Conservation (phyloP, 2,797 vertebrate species). For the Chelon labrosus region DNA sequence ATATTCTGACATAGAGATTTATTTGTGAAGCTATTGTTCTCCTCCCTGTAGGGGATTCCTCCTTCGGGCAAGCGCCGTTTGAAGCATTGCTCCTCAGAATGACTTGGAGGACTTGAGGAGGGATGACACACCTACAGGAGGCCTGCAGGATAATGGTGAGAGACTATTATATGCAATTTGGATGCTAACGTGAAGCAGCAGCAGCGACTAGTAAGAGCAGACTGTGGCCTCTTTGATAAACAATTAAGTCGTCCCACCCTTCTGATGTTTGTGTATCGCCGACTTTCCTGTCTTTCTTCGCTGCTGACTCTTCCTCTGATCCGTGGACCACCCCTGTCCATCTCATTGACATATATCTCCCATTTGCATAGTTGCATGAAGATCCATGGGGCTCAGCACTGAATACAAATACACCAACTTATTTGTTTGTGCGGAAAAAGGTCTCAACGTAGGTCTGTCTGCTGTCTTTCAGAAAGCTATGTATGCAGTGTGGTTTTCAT, state of each 20-base stretch:
- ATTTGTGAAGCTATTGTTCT: constrained; percentile 77
- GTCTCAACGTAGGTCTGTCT: constrained; percentile 11
- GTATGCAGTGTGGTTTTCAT: constrained; percentile 38
- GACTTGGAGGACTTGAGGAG: constrained; percentile 49
- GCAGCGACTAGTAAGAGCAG: constrained; percentile 22
- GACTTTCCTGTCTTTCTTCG: constrained; percentile 41
- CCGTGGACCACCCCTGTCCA: constrained; percentile 22
- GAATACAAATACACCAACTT: constrained; percentile 46
- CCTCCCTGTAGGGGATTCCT: constrained; percentile 71
- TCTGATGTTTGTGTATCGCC: constrained; percentile 44
- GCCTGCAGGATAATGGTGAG: constrained; percentile 22
- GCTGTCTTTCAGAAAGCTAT: constrained; percentile 4
- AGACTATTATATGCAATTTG: constrained; percentile 32
- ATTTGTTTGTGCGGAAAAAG: constrained; percentile 30
- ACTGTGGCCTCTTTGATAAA: constrained; percentile 31
- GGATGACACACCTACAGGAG: constrained; percentile 52
- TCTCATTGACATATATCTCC: constrained; percentile 38
- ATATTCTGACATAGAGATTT: constrained; percentile 60
- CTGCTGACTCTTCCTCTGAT: constrained; percentile 47
- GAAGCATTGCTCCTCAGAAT: constrained; percentile 37
- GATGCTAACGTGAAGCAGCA: constrained; percentile 23
- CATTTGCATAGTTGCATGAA: constrained; percentile 46
- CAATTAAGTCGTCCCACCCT: constrained; percentile 30
- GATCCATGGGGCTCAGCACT: constrained; percentile 18
- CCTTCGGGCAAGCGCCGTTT: constrained; percentile 29